Evolutionary conservation across 2,888 invertebrate genomes (phyloP).

Genomic region (Drosophila borborema): DNA sequence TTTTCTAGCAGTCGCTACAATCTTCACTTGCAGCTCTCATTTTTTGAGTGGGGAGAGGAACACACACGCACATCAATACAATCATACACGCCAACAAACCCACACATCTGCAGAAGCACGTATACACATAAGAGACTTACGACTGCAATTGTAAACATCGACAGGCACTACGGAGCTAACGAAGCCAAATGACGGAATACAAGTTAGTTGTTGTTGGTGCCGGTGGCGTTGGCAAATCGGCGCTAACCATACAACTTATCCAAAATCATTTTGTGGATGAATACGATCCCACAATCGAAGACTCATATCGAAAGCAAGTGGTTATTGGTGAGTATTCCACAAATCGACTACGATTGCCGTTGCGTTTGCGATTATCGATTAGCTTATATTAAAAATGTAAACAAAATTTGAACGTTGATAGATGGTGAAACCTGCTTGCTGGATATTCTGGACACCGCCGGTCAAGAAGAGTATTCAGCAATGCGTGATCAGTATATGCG

Average conservation of each 20-base stretch:
- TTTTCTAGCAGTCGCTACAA: slow-evolving; percentile 61
- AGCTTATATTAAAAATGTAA: slow-evolving; percentile 9
- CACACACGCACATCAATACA: slow-evolving; percentile 38
- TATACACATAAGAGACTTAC: slow-evolving; percentile 34
- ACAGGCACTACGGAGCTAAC: slow-evolving; percentile 63
- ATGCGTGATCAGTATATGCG: slow-evolving; percentile 99
- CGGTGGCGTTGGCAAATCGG: slow-evolving; percentile 99
- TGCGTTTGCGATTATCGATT: background rate
- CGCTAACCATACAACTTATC: slow-evolving; percentile 98
- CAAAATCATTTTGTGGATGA: slow-evolving; percentile 99
- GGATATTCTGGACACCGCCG: slow-evolving; percentile 99
- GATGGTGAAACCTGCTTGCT: slow-evolving; percentile 99
- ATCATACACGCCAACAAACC: slow-evolving; percentile 30
- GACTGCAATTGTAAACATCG: slow-evolving; percentile 67
- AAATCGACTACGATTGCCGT: background rate
- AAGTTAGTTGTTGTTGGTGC: slow-evolving; percentile 98
- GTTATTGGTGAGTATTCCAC: slow-evolving; percentile 82
- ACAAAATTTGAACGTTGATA: slow-evolving; percentile 85
- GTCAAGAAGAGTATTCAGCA: slow-evolving; percentile 99
- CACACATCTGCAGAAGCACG: slow-evolving; percentile 14
- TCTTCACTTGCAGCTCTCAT: slow-evolving; percentile 48
- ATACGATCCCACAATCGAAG: slow-evolving; percentile 99
- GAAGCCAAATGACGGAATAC: slow-evolving; percentile 94
- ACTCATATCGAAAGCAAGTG: slow-evolving; percentile 91
- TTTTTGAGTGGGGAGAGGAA: slow-evolving; percentile 54